Evolutionary conservation across 2,113 vertebrate genomes (phyloP), one percentile per base, ranked within the genome.

Genomic region (Antigone vipio): DNA sequence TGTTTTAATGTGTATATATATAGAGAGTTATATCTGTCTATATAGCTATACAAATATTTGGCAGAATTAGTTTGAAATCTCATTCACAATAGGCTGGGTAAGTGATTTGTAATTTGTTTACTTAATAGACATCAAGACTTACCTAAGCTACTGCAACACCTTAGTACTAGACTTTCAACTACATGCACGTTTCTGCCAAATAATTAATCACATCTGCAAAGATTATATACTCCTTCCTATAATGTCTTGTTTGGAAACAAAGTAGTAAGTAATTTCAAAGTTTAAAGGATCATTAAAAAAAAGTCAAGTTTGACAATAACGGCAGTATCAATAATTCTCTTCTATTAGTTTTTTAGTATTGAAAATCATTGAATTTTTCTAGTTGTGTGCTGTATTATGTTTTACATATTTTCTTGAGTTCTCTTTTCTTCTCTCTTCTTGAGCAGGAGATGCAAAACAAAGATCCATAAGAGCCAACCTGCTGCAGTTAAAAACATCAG

Each of bases 391-490:
- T 74, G 53, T 94, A 21, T 60, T 19, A 59, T 93, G 69, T 82
- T 92, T 81, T 64, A 49, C 85, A 87, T 89, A 15, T 96, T 97
- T 97, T 96, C 74, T 95, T 97, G 64, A 95, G 89, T 83, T 97
- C 62, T 95, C 91, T 91, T 95, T 91, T 93, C 95, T 97, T 91
- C 69, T 95, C 53, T 97, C 80, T 96, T 91, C 77, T 93, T 95
- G 79, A 96, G 95, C 95, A 97, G 95, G 88, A 97, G 35, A 87
- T 77, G 89, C 71, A 95, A 89, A 97, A 68, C 76, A 97, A 66
- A 97, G 89, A 94, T 76, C 87, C 72, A 29, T 81, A 96, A 66
- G 69, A 88, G 18, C 35, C 44, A 44, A 62, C 68, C 85, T 84
- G 40, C 77, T 89, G 89, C 96, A 93, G 71, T 96, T 96, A 92